Evolutionary conservation across 2,888 invertebrate genomes (phyloP).

Genomic region (Drosophila koepferae): DNA sequence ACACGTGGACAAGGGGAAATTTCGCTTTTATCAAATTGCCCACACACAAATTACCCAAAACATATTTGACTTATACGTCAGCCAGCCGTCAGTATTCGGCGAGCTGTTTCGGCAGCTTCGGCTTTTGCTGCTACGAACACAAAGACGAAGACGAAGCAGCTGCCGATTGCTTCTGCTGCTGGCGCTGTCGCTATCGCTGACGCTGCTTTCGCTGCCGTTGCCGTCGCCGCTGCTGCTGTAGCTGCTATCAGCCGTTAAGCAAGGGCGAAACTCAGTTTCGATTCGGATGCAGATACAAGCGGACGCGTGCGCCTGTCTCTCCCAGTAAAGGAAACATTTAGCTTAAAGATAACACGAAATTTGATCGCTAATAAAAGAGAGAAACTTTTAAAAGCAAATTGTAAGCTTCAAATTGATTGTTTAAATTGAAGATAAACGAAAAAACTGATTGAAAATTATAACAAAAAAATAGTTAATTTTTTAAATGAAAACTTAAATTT

Average conservation of each 20-base stretch:
- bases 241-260: constrained; percentile 60
- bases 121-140: constrained; percentile 8
- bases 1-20: background rate
- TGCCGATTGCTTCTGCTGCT: constrained; percentile 17
- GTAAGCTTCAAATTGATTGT: background rate
- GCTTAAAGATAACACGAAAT: constrained; percentile 2
- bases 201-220: constrained; percentile 42
- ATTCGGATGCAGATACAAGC: constrained; percentile 81
- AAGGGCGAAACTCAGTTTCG: constrained; percentile 78
- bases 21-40: background rate
- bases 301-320: constrained; percentile 65
- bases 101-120: constrained; percentile 1
- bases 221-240: constrained; percentile 57
- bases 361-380: constrained; percentile 34
- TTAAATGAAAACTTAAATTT: background rate
- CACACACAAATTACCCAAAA: background rate
- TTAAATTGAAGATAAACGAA: background rate
- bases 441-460: background rate
- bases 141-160: background rate
- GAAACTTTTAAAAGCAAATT: background rate
- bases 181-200: constrained; percentile 43
- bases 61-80: constrained; percentile 16
- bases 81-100: constrained; percentile 7
- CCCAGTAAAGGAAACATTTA: background rate
- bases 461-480: background rate